A percentile compares a stretch with the other conserved stretches of the same genome.
Evolutionary conservation across 2,888 invertebrate genomes (phyloP).

Genomic region (Herminia tarsipennalis): DNA sequence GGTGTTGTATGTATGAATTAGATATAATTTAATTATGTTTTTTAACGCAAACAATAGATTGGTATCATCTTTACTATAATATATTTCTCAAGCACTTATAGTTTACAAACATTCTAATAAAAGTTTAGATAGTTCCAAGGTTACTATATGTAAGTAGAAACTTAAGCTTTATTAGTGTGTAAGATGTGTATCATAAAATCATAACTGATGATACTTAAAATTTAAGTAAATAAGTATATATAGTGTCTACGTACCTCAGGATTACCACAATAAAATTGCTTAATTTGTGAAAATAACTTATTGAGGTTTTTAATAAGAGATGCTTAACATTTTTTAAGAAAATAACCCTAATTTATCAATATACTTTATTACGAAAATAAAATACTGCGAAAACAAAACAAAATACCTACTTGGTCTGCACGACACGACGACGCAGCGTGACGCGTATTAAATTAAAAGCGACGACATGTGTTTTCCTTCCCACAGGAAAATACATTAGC

Average conservation of each 20-base stretch:
- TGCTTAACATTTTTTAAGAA: no score
- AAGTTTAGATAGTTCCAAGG: no score
- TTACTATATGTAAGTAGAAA: no score
- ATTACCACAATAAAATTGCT: no score
- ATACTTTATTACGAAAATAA: constrained; percentile 34
- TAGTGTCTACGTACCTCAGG: no score
- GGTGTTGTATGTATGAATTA: constrained; percentile 16
- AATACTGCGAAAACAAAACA: constrained; percentile 38
- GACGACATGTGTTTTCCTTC: constrained; percentile 85
- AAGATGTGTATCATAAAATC: no score
- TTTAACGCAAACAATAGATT: not conserved
- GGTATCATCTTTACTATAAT: not conserved
- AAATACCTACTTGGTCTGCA: constrained; percentile 44
- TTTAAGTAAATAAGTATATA: no score
- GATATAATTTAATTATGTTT: constrained; percentile 1
- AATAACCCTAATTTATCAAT: no score
- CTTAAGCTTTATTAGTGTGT: no score
- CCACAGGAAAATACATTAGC: constrained; percentile 85
- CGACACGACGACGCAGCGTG: constrained; percentile 78
- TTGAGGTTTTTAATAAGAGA: no score
- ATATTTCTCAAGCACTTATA: not conserved
- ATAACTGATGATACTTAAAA: no score
- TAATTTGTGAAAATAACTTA: no score
- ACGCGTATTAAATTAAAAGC: constrained; percentile 85
- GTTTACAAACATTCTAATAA: not conserved